Base-by-base conservation (phyloP, 2,888 invertebrate species). In the Diploptera punctata region DNA sequence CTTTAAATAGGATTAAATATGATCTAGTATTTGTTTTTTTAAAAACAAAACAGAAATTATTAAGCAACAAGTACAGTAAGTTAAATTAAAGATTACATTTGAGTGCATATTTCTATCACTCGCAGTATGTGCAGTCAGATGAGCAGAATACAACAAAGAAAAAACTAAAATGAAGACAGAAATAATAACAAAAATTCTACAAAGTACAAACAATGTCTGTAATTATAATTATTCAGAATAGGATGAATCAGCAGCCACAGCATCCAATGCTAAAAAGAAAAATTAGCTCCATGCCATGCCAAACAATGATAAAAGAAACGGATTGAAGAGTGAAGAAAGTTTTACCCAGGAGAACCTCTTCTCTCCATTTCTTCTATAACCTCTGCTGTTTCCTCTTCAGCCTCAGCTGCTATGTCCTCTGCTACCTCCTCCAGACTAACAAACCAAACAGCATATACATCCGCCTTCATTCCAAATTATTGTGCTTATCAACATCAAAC, bases 361-460 rank as follows among this genome's bases (percentile, higher is more conserved):
- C 31, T 24, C 54, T 68, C 68, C 68, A 54, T 29, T 38, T 54
- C 62, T 10, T 4, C 43, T n/a, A n/a, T n/a, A n/a, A n/a, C n/a
- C 19, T 62, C 62, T 18, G 33, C 43, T 19, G 38, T 13, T 43
- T 38, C 62, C 18, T 19, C 43, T 21, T 31, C 62, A 38, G 62
- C 21, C 38, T 21, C 43, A 57, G 43, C 52, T 44, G 54, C 60
- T 26, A 67, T 18, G 33, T 67, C 70, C 43, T 70, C 70, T 44
- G 60, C 47, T 44, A 70, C 70, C 33, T 60, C 57, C 44, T 70
- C 70, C 61, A 70, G 44, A 31, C 70, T 70, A 61, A 24, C 44
- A 52, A 52, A 52, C 21, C 52, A 52, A 52, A 52, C 21, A 52
- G 38, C 38, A 38, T 38, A 38, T 38, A 38, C 13, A 9, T 38